A percentile compares a stretch with the other conserved stretches of the same genome.
These are phyloP conservation scores for Alloscopus bannaensis DNA, from an alignment of 2,888 invertebrate species.

Conservation along the genomic window DNA sequence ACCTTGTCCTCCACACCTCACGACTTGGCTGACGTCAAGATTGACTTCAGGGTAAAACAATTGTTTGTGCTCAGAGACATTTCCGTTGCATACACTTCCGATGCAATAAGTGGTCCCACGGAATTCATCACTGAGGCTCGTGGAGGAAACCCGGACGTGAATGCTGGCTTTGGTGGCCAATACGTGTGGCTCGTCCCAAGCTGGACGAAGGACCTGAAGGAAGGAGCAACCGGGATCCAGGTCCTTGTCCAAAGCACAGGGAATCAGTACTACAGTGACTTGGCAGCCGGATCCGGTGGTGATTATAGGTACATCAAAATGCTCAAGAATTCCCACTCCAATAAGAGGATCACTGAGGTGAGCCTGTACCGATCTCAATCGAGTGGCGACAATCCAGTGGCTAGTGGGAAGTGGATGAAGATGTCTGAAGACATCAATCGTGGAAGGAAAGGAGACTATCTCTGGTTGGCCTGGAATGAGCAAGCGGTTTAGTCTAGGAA, in stretches of 20 bases:
- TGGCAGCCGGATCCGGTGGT: neutral
- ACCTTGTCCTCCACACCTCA: slow-evolving; percentile 10
- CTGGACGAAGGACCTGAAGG: no score
- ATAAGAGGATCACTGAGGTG: neutral
- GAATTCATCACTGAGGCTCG: neutral
- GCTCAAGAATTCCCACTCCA: neutral
- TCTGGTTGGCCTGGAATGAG: neutral
- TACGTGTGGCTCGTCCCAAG: slow-evolving; percentile 1
- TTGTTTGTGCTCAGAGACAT: neutral
- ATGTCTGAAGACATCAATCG: neutral
- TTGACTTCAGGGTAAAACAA: slow-evolving; percentile 11
- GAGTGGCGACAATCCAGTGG: neutral
- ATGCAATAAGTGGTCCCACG: slow-evolving; percentile 7
- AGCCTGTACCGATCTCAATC: neutral
- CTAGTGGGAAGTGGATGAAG: neutral
- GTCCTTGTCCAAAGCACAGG: neutral
- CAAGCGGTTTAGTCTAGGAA: no score
- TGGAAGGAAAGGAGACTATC: neutral
- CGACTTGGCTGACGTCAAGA: neutral
- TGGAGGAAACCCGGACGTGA: slow-evolving; percentile 7
- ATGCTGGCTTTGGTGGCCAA: neutral
- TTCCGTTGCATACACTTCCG: neutral
- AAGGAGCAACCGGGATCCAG: neutral
- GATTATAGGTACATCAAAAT: neutral
- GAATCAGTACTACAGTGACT: neutral